Evolutionary conservation across 2,888 invertebrate genomes (phyloP).

Genomic region (Polyommatus iphigenia): DNA sequence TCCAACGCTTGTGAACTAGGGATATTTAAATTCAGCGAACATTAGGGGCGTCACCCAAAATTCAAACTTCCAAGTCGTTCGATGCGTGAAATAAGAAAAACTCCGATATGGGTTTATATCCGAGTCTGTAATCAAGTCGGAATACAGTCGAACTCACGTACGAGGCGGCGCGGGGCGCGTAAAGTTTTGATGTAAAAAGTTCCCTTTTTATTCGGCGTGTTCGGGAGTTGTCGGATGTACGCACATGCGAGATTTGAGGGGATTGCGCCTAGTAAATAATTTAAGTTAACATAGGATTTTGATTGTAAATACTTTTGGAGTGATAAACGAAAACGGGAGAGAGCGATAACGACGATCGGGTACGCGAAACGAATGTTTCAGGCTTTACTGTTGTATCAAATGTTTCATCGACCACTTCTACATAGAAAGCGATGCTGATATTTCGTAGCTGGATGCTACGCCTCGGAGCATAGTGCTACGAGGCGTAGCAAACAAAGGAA

Average conservation of each 20-base stretch:
- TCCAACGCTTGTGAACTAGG: background rate
- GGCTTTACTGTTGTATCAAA: background rate
- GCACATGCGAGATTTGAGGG: constrained; percentile 31
- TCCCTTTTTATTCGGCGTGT: constrained; percentile 69
- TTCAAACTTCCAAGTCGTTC: constrained; percentile 32
- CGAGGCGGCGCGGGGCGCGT: constrained; percentile 64
- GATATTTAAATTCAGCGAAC: constrained; percentile 22
- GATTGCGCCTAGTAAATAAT: constrained; percentile 33
- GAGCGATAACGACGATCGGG: background rate
- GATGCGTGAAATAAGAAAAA: constrained; percentile 35
- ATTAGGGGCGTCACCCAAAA: constrained; percentile 20
- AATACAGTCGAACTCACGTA: constrained; percentile 73
- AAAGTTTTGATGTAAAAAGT: constrained; percentile 82
- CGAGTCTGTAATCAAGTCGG: constrained; percentile 62
- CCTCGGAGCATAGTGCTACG: too few relatives aligned
- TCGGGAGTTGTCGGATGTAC: constrained; percentile 50
- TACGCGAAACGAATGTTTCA: background rate
- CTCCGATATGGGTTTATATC: constrained; percentile 34
- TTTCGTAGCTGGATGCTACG: background rate
- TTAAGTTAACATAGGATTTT: constrained; percentile 32
- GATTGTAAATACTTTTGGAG: constrained; percentile 28
- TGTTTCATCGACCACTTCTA: background rate
- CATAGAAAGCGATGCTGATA: background rate
- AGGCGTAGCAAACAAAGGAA: too few relatives aligned
- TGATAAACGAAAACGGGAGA: constrained; percentile 21